Conservation (phyloP, 2,888 invertebrate species). For the Thereva unica region DNA sequence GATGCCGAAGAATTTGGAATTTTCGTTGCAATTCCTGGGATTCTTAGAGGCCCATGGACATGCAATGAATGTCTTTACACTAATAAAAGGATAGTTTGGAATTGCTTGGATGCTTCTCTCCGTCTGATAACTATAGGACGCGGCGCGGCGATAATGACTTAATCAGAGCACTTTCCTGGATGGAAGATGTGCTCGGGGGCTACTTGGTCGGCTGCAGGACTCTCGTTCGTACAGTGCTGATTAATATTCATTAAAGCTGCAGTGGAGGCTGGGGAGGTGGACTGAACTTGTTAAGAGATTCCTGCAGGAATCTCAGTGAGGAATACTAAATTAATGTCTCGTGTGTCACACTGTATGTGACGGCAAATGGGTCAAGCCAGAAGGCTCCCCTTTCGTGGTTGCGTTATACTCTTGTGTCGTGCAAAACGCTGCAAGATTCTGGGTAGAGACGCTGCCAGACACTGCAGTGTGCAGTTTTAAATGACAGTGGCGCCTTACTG, state of each 20-base stretch:
- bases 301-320: slow-evolving; percentile 19
- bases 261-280: neutral
- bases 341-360: neutral
- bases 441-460: neutral
- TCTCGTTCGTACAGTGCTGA: neutral
- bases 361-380: neutral
- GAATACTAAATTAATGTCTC: slow-evolving; percentile 18
- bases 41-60: slow-evolving; percentile 6
- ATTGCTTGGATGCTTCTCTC: slow-evolving; percentile 15
- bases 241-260: slow-evolving; percentile 27
- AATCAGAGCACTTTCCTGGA: slow-evolving; percentile 31
- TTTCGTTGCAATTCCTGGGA: slow-evolving; percentile 16
- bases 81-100: neutral
- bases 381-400: neutral
- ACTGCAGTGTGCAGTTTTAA: slow-evolving; percentile 28
- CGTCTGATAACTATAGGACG: slow-evolving; percentile 17
- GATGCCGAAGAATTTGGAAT: neutral
- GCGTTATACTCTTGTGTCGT: slow-evolving; percentile 19
- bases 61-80: slow-evolving; percentile 3
- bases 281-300: slow-evolving; percentile 8
- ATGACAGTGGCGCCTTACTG: slow-evolving; percentile 35
- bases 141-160: slow-evolving; percentile 27
- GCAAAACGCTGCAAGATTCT: slow-evolving; percentile 6
- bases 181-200: neutral
- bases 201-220: no score